Percentiles rank a stretch among this genome's conserved stretches.
phyloP scores from a whole-genome alignment of 2,888 invertebrate species.

The Crossocerus cetratus region DNA sequence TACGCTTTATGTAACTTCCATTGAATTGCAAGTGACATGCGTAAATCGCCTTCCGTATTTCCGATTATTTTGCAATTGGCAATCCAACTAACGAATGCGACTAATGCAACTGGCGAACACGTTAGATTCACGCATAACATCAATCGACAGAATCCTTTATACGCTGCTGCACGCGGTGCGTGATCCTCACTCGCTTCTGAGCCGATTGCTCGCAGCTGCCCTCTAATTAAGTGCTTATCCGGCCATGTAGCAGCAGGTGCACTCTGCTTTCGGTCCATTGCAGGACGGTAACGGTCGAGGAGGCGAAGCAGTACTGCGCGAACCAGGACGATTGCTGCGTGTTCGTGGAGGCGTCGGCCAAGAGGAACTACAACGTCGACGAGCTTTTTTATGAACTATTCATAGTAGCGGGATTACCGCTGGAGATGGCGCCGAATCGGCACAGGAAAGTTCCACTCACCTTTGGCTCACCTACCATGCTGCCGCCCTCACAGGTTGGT shows the following conservation, averaged over 20 bases:
- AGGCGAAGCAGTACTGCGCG: conserved; percentile 87
- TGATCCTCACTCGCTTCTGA: not conserved
- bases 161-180: not conserved
- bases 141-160: not conserved
- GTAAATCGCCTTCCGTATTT: too few relatives aligned
- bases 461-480: conserved; percentile 87
- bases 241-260: not conserved
- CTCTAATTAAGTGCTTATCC: not conserved
- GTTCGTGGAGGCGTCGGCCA: conserved; percentile 91
- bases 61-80: too few relatives aligned
- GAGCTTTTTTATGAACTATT: conserved; percentile 92
- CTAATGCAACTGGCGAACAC: not conserved
- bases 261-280: not conserved
- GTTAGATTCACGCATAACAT: not conserved
- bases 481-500: conserved; percentile 80
- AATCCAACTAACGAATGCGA: too few relatives aligned
- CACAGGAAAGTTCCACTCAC: conserved; percentile 86
- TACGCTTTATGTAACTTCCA: too few relatives aligned
- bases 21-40: too few relatives aligned
- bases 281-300: conserved; percentile 87
- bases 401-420: conserved; percentile 87
- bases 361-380: conserved; percentile 88
- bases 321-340: conserved; percentile 87
- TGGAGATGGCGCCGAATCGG: conserved; percentile 93
- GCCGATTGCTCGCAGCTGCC: not conserved